A percentile compares a stretch with the other conserved stretches of the same genome.
phyloP scores from a whole-genome alignment of 2,888 invertebrate genomes.

The Punctoribates punctum region DNA sequence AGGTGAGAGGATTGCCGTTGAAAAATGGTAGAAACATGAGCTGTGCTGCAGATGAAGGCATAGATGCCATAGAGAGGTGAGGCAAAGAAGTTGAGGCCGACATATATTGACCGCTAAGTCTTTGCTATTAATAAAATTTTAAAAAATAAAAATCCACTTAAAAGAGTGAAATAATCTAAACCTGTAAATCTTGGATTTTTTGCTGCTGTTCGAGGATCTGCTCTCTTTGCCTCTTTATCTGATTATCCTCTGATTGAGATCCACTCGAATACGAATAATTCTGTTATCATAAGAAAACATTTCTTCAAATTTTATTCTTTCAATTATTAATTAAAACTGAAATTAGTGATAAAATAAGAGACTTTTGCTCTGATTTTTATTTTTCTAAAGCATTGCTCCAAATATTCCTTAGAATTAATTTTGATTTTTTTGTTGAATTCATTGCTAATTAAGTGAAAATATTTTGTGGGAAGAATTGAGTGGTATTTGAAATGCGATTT shows the following conservation, averaged over 20 bases:
- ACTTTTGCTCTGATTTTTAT: too few relatives aligned
- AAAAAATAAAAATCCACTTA: neutral
- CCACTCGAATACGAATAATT: constrained; percentile 17
- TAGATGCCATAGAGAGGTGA: constrained; percentile 37
- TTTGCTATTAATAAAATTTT: constrained; percentile 42
- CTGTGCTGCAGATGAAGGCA: constrained; percentile 37
- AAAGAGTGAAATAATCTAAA: neutral
- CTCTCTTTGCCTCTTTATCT: constrained; percentile 9
- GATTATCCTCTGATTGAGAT: constrained; percentile 7
- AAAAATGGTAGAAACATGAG: constrained; percentile 40
- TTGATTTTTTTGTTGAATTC: too few relatives aligned
- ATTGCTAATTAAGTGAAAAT: too few relatives aligned
- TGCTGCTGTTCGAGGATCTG: constrained; percentile 24
- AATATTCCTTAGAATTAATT: too few relatives aligned
- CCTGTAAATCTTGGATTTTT: constrained; percentile 17
- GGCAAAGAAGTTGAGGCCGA: constrained; percentile 38
- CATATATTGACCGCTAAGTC: constrained; percentile 47
- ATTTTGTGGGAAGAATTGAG: too few relatives aligned
- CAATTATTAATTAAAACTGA: too few relatives aligned
- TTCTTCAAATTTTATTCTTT: too few relatives aligned
- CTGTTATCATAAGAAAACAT: neutral
- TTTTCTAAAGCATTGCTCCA: too few relatives aligned
- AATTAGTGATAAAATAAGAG: too few relatives aligned
- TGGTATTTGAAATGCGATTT: too few relatives aligned
- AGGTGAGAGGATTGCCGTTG: constrained; percentile 39